These are phyloP conservation scores for Elephantulus edwardii DNA, from an alignment of 2,113 vertebrate genomes.

Conservation along the genomic window DNA sequence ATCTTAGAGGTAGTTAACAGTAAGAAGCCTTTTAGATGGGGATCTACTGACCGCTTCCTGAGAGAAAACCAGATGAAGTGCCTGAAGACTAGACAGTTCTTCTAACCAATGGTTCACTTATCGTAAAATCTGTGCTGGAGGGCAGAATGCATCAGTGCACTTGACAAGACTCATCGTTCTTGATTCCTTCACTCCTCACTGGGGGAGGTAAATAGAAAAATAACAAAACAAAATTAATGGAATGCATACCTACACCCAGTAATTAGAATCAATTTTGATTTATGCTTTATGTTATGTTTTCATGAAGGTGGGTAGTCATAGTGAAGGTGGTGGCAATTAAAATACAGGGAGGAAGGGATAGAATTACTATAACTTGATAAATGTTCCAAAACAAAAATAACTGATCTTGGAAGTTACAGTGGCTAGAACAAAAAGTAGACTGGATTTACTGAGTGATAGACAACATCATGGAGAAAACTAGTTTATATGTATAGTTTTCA, in stretches of 20 bases:
- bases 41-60: conserved; percentile 42
- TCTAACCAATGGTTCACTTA: not conserved
- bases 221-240: not conserved
- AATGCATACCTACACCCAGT: not conserved
- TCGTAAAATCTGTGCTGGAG: not conserved
- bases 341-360: not conserved
- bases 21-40: not conserved
- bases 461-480: conserved; percentile 40
- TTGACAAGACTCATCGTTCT: not conserved
- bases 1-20: not conserved
- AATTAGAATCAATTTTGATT: conserved; percentile 6
- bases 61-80: conserved; percentile 41
- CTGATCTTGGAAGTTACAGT: conserved; percentile 43
- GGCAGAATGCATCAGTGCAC: not conserved
- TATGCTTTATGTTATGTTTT: not conserved
- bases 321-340: not conserved
- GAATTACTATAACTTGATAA: conserved; percentile 35
- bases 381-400: conserved; percentile 49
- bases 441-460: conserved; percentile 38
- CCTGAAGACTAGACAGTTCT: not conserved
- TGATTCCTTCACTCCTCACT: conserved; percentile 13
- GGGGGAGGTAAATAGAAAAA: not conserved
- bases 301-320: not conserved
- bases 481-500: not conserved
- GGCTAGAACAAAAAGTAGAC: conserved; percentile 20